phyloP scores from a whole-genome alignment of 2,797 vertebrate species.

The Tamandua tetradactyla region DNA sequence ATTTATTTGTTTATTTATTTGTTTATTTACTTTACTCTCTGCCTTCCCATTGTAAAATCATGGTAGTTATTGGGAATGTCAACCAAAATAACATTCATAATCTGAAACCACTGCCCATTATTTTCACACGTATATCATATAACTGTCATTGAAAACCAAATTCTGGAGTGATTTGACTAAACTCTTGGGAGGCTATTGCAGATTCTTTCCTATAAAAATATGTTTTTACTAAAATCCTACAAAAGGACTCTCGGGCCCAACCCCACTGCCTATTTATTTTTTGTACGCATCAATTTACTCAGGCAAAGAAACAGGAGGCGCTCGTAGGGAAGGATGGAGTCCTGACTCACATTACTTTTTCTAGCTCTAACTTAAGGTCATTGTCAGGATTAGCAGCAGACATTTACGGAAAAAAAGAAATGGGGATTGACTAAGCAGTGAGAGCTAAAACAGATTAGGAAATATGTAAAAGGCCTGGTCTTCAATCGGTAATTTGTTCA shows the following conservation, averaged over 20 bases:
- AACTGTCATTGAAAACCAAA: conserved; percentile 76
- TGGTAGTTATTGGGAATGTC: conserved; percentile 63
- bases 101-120: conserved; percentile 65
- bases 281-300: conserved; percentile 72
- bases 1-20: neutral
- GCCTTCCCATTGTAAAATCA: conserved; percentile 51
- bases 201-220: conserved; percentile 69
- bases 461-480: neutral
- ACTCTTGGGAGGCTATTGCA: conserved; percentile 67
- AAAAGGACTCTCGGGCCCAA: conserved; percentile 59
- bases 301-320: conserved; percentile 62
- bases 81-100: conserved; percentile 71
- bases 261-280: conserved; percentile 68
- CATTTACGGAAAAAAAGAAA: conserved; percentile 55
- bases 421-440: conserved; percentile 49
- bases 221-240: conserved; percentile 76
- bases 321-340: conserved; percentile 40
- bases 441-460: conserved; percentile 46
- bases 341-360: conserved; percentile 51
- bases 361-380: conserved; percentile 33
- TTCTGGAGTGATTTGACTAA: conserved; percentile 75
- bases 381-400: conserved; percentile 39
- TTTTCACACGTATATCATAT: conserved; percentile 79
- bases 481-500: conserved; percentile 54
- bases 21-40: conserved; percentile 17